Evolutionary conservation across 37 sponge, comb jelly and placozoan genomes (phyloP).

Genomic region (Cliona cf. orientalis): DNA sequence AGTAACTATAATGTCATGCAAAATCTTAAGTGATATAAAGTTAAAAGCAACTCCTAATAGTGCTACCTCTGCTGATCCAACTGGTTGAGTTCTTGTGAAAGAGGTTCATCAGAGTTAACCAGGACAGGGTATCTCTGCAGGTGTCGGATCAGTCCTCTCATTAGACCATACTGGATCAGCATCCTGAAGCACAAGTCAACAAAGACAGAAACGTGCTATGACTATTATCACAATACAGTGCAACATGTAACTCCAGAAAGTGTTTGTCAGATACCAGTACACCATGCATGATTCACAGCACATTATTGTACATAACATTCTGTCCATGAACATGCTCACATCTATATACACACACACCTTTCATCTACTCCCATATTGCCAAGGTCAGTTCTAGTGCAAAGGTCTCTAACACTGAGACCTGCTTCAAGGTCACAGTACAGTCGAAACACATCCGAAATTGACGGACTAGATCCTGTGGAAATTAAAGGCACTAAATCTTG

Average conservation of each 20-base stretch:
- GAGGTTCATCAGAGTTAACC: neutral
- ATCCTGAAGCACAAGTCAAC: conserved; percentile 23
- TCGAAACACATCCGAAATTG: conserved; percentile 64
- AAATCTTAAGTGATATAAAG: neutral
- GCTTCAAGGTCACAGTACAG: conserved; percentile 79
- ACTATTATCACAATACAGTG: neutral
- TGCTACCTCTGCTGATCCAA: neutral
- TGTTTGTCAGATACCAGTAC: neutral
- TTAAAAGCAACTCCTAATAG: neutral
- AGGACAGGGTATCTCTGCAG: conserved; percentile 80
- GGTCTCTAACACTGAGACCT: conserved; percentile 80
- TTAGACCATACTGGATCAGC: conserved; percentile 82
- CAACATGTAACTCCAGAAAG: neutral
- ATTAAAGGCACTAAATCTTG: neutral
- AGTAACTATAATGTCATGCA: conserved; percentile 25
- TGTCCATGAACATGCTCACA: neutral
- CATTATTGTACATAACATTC: neutral
- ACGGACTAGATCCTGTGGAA: conserved; percentile 32
- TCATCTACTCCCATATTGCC: conserved; percentile 56
- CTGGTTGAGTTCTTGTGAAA: neutral
- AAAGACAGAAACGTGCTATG: neutral
- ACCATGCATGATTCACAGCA: neutral
- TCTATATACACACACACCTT: conserved; percentile 46
- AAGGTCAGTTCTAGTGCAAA: conserved; percentile 66
- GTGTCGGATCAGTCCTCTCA: conserved; percentile 61